phyloP scores from a whole-genome alignment of 2,797 vertebrate species.

The Coregonus ussuriensis region DNA sequence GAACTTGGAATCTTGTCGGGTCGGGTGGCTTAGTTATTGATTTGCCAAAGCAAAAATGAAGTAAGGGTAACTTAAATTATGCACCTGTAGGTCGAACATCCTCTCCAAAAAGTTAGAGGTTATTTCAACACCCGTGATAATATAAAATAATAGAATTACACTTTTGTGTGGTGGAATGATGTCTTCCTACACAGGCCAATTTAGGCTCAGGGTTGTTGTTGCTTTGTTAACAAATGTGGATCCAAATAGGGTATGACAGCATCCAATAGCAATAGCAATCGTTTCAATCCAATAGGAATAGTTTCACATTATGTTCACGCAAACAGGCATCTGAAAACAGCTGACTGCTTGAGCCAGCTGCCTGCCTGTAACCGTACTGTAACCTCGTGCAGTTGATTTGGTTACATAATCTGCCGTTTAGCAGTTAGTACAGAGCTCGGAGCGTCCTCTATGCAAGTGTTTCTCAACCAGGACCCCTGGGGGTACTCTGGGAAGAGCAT shows the following conservation, averaged over 20 bases:
- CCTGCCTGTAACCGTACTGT: background rate
- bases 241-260: background rate
- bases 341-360: background rate
- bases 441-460: background rate
- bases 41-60: background rate
- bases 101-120: background rate
- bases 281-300: background rate
- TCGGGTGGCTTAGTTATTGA: background rate
- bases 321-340: background rate
- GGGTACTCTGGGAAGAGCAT: no score
- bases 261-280: background rate
- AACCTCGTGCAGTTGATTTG: slow-evolving; percentile 5
- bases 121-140: background rate
- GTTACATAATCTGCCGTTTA: slow-evolving; percentile 11
- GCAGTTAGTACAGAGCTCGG: background rate
- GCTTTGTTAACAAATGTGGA: background rate
- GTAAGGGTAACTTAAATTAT: no score
- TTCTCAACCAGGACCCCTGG: no score
- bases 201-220: background rate
- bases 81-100: background rate
- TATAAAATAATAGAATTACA: background rate
- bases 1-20: background rate
- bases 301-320: background rate
- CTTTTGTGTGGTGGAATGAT: background rate
- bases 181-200: background rate